These are phyloP conservation scores for Sphyrna mokarran DNA, from an alignment of 2,113 vertebrate species.

Conservation along the genomic window DNA sequence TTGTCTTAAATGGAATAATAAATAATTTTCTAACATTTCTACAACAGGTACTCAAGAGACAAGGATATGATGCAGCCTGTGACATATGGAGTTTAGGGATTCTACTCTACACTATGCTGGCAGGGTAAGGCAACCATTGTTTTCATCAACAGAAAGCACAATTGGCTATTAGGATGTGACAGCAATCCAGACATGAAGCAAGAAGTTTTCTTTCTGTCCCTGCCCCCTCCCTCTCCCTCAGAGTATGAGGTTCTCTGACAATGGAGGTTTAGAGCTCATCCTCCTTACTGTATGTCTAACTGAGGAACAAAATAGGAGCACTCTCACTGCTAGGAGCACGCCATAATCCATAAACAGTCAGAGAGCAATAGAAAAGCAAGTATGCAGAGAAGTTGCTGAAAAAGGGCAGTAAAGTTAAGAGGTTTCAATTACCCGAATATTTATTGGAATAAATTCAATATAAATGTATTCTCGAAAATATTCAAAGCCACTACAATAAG, in stretches of 20 bases:
- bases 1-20: neutral
- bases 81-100: slow-evolving; percentile 93
- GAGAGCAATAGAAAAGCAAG: neutral
- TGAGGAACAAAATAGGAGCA: neutral
- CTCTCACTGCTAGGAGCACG: neutral
- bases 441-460: neutral
- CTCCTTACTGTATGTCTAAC: neutral
- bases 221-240: neutral
- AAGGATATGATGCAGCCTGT: slow-evolving; percentile 90
- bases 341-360: neutral
- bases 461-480: neutral
- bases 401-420: neutral
- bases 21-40: neutral
- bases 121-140: slow-evolving; percentile 62
- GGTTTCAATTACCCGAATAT: neutral
- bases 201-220: neutral
- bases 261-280: neutral
- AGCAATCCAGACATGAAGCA: neutral
- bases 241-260: neutral
- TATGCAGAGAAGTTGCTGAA: neutral
- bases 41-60: slow-evolving; percentile 78
- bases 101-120: slow-evolving; percentile 88
- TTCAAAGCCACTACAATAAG: neutral
- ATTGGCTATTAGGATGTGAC: neutral
- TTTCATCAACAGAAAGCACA: neutral